These are phyloP conservation scores for Toxotes chatareus DNA, from an alignment of 2,113 vertebrate species.

Conservation along the genomic window DNA sequence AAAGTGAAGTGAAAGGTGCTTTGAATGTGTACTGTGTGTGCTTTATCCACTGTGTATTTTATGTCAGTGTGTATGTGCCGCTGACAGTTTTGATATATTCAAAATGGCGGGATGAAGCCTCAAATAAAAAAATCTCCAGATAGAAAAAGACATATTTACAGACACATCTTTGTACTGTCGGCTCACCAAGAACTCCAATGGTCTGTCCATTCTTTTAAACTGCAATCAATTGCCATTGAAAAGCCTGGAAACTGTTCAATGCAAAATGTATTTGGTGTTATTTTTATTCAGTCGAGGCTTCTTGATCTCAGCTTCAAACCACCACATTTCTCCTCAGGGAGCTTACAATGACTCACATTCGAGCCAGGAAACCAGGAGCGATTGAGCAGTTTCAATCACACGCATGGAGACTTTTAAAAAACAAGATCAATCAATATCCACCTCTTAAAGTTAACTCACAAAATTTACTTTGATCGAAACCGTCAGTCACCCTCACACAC, in stretches of 20 bases:
- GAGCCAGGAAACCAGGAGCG: conserved; percentile 69
- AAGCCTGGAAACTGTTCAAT: conserved; percentile 66
- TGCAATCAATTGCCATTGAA: conserved; percentile 63
- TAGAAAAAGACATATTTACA: conserved; percentile 45
- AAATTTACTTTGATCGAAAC: conserved; percentile 70
- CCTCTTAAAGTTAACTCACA: conserved; percentile 70
- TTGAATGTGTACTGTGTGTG: not conserved
- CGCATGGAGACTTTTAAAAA: conserved; percentile 63
- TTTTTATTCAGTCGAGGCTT: conserved; percentile 65
- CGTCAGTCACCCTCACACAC: conserved; percentile 54
- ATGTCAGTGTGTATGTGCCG: not conserved
- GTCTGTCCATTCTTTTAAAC: conserved; percentile 65
- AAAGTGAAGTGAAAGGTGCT: not conserved
- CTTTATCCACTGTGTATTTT: not conserved
- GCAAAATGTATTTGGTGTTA: conserved; percentile 64
- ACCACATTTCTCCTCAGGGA: conserved; percentile 57
- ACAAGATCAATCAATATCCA: conserved; percentile 72
- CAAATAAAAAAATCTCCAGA: conserved; percentile 31
- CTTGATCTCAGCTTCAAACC: conserved; percentile 72
- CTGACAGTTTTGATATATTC: conserved; percentile 20
- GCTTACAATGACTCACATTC: conserved; percentile 58
- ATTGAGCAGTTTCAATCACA: conserved; percentile 73
- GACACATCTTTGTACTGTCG: conserved; percentile 53
- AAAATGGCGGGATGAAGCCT: conserved; percentile 25
- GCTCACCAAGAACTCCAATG: conserved; percentile 46